Conservation (phyloP, 2,888 invertebrate genomes). For the Micoletzkya japonica region DNA sequence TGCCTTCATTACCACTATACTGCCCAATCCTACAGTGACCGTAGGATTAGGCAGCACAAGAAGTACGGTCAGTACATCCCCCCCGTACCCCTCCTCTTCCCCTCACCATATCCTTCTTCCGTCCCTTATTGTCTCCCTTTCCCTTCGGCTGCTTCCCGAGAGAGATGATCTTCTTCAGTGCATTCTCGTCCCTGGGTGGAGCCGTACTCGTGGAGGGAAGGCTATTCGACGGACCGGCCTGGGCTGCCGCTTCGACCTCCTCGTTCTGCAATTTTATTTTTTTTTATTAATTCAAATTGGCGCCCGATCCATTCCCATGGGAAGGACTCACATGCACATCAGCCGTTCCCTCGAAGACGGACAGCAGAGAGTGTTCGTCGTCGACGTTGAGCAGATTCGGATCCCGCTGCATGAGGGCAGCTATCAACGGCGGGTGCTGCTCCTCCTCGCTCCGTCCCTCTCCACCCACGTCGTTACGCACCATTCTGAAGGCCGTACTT, state of each 20-base stretch:
- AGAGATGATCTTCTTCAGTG: slow-evolving; percentile 52
- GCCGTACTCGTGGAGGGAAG: not conserved
- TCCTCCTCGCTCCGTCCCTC: slow-evolving; percentile 2
- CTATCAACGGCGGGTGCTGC: slow-evolving; percentile 10
- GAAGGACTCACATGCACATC: slow-evolving; percentile 11
- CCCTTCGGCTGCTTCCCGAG: slow-evolving; percentile 61
- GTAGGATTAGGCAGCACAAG: not conserved
- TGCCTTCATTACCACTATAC: too few species aligned
- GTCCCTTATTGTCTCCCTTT: slow-evolving; percentile 28
- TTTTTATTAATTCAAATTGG: not conserved
- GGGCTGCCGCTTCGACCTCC: not conserved
- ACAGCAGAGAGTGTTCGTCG: slow-evolving; percentile 15
- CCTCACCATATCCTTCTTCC: slow-evolving; percentile 27
- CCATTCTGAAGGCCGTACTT: not conserved
- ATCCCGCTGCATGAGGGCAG: slow-evolving; percentile 1
- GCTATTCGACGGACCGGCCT: slow-evolving; percentile 15
- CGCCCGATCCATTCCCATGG: too few species aligned
- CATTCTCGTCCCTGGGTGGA: slow-evolving; percentile 2
- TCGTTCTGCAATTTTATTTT: too few species aligned
- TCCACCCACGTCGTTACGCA: too few species aligned
- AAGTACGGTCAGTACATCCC: not conserved
- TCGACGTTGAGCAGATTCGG: slow-evolving; percentile 3
- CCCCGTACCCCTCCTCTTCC: not conserved
- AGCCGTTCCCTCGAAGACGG: slow-evolving; percentile 17
- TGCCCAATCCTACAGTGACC: not conserved